A percentile compares a stretch with the other conserved stretches of the same genome.
Evolutionary conservation across 2,113 vertebrate genomes (phyloP).

Genomic region (Choloepus hoffmanni): DNA sequence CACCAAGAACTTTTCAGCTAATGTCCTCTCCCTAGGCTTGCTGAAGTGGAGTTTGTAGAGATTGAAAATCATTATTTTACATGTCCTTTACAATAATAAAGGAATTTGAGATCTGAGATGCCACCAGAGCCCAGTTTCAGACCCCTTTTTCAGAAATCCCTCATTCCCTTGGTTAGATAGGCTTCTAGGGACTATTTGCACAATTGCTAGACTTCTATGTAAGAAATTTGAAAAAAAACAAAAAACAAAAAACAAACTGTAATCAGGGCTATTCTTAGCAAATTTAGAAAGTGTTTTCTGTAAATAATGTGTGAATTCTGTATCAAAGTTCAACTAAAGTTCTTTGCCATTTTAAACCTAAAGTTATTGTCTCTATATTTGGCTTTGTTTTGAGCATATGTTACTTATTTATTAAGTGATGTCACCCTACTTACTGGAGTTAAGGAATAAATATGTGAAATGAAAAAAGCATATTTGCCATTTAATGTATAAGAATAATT

Average conservation of each 20-base stretch:
- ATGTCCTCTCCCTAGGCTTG: neutral
- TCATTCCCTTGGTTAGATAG: neutral
- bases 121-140: neutral
- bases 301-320: neutral
- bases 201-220: constrained; percentile 24
- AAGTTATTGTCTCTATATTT: neutral
- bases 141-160: neutral
- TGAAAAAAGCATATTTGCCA: neutral
- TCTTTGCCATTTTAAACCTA: neutral
- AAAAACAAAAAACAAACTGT: no score
- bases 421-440: neutral
- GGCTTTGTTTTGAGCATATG: neutral
- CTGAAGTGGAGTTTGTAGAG: neutral
- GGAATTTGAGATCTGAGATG: neutral
- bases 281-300: neutral
- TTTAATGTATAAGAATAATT: neutral
- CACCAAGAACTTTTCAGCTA: neutral
- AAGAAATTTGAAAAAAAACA: neutral
- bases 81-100: neutral
- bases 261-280: neutral
- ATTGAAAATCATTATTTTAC: neutral
- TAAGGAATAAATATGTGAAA: constrained; percentile 2
- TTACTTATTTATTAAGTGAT: constrained; percentile 37
- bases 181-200: neutral
- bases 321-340: constrained; percentile 18